A percentile compares a stretch with the other conserved stretches of the same genome.
Evolutionary conservation across 2,113 vertebrate genomes (phyloP).

Genomic region (Stegastes partitus): DNA sequence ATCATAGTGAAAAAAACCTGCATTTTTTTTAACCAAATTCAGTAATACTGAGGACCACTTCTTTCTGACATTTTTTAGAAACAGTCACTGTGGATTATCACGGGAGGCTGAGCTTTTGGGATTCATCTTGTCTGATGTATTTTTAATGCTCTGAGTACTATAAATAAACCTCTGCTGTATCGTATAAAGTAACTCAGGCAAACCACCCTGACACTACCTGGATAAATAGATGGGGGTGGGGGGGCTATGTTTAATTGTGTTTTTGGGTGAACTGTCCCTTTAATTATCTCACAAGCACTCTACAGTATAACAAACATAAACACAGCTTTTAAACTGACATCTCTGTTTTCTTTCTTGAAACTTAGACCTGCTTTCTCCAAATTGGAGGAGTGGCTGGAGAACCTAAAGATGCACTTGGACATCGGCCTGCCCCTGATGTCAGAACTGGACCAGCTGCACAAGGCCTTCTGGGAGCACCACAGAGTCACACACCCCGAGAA

Average conservation of each 20-base stretch:
- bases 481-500: constrained; percentile 79
- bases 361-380: constrained; percentile 91
- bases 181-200: neutral
- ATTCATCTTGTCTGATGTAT: too few species aligned
- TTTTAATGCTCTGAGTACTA: too few species aligned
- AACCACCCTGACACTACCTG: neutral
- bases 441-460: constrained; percentile 91
- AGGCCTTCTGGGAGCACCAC: constrained; percentile 90
- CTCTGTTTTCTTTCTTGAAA: neutral
- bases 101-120: too few species aligned
- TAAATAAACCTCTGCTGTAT: neutral
- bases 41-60: too few species aligned
- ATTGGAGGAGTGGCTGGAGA: constrained; percentile 95
- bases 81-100: neutral
- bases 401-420: constrained; percentile 94
- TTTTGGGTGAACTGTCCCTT: neutral
- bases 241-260: neutral
- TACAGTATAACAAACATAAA: too few species aligned
- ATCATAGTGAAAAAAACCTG: too few species aligned
- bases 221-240: neutral
- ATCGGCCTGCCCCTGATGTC: constrained; percentile 90
- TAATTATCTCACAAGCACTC: neutral
- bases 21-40: too few species aligned
- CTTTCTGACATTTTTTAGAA: too few species aligned
- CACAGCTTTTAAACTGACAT: too few species aligned